Percentiles rank a stretch among this genome's conserved stretches.
These are phyloP conservation scores for Hyalella azteca DNA, from an alignment of 2,888 invertebrate species.

Conservation along the genomic window DNA sequence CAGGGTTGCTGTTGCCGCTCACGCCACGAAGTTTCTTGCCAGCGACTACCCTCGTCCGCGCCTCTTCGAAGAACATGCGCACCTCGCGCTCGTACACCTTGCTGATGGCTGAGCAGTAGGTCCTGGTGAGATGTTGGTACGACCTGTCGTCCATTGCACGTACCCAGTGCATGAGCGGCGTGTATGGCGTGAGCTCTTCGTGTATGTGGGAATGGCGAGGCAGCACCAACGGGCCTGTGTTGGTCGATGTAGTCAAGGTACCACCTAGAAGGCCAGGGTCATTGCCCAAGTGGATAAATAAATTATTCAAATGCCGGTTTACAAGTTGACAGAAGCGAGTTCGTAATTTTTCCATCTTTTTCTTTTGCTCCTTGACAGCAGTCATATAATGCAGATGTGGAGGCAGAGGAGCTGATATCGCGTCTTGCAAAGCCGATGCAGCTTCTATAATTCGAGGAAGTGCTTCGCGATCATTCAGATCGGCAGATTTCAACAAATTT, in stretches of 20 bases:
- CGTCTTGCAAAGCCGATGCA: conserved; percentile 75
- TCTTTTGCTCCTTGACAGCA: conserved; percentile 81
- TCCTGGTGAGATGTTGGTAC: conserved; percentile 80
- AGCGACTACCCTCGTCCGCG: conserved; percentile 68
- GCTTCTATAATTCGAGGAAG: conserved; percentile 69
- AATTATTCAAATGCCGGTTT: conserved; percentile 88
- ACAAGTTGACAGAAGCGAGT: conserved; percentile 82
- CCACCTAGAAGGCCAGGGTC: conserved; percentile 25
- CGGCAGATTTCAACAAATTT: conserved; percentile 74
- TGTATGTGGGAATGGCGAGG: conserved; percentile 82
- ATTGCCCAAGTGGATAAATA: conserved; percentile 81
- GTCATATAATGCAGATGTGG: conserved; percentile 67
- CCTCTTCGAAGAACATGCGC: conserved; percentile 77
- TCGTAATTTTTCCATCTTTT: conserved; percentile 77
- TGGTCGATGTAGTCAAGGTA: background rate
- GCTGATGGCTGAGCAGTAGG: conserved; percentile 80
- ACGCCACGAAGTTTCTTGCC: conserved; percentile 58
- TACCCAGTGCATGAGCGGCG: conserved; percentile 90
- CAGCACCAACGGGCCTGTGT: conserved; percentile 63
- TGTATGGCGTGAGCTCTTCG: conserved; percentile 83
- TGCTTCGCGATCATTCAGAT: conserved; percentile 66
- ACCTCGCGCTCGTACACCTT: conserved; percentile 89
- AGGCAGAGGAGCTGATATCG: conserved; percentile 74
- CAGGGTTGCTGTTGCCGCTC: conserved; percentile 13
- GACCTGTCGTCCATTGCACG: conserved; percentile 84